Evolutionary conservation across 2,888 invertebrate species (phyloP), one percentile per base, ranked within the genome.

Genomic region (Tetrapedia diversipes): DNA sequence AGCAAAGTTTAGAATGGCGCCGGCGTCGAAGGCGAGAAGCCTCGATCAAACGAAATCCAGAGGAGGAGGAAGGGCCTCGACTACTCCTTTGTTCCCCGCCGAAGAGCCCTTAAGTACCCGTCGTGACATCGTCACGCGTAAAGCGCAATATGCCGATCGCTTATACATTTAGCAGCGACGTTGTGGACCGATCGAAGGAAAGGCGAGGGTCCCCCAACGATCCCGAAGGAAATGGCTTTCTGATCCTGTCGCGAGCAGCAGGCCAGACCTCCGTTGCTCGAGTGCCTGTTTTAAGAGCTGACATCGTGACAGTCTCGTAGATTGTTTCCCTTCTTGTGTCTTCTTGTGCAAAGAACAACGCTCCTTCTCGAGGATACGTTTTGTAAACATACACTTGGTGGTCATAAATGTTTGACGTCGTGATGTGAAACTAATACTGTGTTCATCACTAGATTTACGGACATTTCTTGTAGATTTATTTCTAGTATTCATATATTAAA

Each of bases 201-300:
- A 53, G 45, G 14, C 59, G 24, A 47, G 59, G n/a, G n/a, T n/a
- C n/a, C 19, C 10, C 8, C 67, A 24, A 51, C 61, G 59, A 54
- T 51, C 54, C 67, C 54, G 37, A 29, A 57, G 59, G 74, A 77
- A 77, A 77, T 59, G 56, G 68, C 77, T 63, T 63, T 68, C 76
- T 76, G 76, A 77, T 76, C 67, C 77, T 77, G 67, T 76, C 64
- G 69, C 43, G 47, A 64, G 41, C 77, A 64, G 34, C 63, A 10
- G 22, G n/a, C 59, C n/a, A n/a, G n/a, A n/a, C n/a, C n/a, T 41
- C 29, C 27, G 14, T 27, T 19, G 2, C 47, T 60, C 64, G 63
- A 76, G 76, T 51, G 43, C 39, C 57, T 67, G 68, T 61, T 77
- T n/a, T 69, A 56, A 77, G 59, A 77, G 63, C 49, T 39, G 69